Evolutionary conservation across 2,113 vertebrate species (phyloP), one percentile per base, ranked within the genome.

Genomic region (Chaetodon auriga): DNA sequence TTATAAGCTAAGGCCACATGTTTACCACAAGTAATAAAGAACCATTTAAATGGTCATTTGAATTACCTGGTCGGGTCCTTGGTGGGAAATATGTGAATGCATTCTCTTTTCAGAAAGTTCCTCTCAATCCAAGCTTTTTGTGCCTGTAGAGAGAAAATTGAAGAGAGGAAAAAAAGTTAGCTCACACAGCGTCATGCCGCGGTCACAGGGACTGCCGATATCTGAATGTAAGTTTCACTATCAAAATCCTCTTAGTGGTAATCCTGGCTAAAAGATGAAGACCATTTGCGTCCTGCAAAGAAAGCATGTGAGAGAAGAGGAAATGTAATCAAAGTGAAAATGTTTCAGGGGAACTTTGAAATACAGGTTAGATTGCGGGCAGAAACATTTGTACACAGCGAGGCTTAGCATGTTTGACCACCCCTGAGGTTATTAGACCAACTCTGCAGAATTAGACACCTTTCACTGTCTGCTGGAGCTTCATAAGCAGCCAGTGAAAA

Each of bases 121-220:
- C 95, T 99, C 88, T 99, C 98, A 87, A 99, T 97, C 98, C 98
- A 99, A 70, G 95, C 95, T 92, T 95, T 98, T 78, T 97, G 97
- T 81, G 95, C 95, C 98, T 99, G 87, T 86, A 75, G 86, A 89
- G 84, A 89, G 23, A 87, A 71, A 74, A 75, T 4, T 8, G 3
- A 38, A 6, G 19, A 76, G 12, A 69, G 2, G 14, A 38, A n/a
- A 49, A 72, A 68, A 13, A 15, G 43, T 78, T 46, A 61, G 61
- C 23, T 74, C 12, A 51, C 5, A 25, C 15, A 16, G 21, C 69
- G 68, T 82, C 70, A 46, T 23, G 15, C 12, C 6, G 21, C 1
- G 45, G 21, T 74, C 58, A 49, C 41, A 45, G n/a, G 68, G 15
- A 61, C 43, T 68, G 21, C n/a, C 2, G 10, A 49, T 75, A 57